These are phyloP conservation scores for Selene dorsalis DNA, from an alignment of 2,797 vertebrate species.

Conservation along the genomic window DNA sequence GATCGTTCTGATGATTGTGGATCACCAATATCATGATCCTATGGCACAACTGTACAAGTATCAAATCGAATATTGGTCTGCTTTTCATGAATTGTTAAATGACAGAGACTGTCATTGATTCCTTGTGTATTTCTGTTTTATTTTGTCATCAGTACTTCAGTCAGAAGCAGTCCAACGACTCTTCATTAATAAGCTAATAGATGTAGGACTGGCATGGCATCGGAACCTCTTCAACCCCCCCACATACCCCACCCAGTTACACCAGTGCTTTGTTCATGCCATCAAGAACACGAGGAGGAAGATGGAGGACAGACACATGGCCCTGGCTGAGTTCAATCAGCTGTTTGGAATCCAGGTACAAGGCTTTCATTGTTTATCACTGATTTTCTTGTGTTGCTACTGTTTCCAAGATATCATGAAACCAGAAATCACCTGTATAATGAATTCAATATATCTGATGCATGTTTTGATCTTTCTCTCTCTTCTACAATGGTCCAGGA, in stretches of 20 bases:
- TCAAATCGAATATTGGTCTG: too few species aligned
- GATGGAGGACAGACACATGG: slow-evolving; percentile 95
- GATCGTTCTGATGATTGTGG: too few species aligned
- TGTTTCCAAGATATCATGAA: not conserved
- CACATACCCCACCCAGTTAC: slow-evolving; percentile 40
- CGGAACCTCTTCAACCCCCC: slow-evolving; percentile 67
- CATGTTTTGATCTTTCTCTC: not conserved
- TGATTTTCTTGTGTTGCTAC: not conserved
- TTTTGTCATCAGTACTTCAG: slow-evolving; percentile 83
- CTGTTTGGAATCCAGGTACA: slow-evolving; percentile 89
- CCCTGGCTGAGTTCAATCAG: slow-evolving; percentile 88
- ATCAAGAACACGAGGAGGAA: slow-evolving; percentile 93
- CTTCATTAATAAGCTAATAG: slow-evolving; percentile 88
- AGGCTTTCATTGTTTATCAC: not conserved
- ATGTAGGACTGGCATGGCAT: slow-evolving; percentile 83
- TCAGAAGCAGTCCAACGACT: slow-evolving; percentile 82
- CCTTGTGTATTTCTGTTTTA: not conserved
- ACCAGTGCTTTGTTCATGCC: slow-evolving; percentile 87
- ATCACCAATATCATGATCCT: too few species aligned
- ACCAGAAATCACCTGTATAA: not conserved
- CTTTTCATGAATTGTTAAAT: too few species aligned
- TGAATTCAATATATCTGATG: not conserved
- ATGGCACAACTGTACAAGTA: too few species aligned
- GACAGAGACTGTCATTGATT: not conserved
- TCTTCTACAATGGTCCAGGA: slow-evolving; percentile 80